Evolutionary conservation across 2,113 vertebrate genomes (phyloP), one percentile per base, ranked within the genome.

Genomic region (Silurus glanis): DNA sequence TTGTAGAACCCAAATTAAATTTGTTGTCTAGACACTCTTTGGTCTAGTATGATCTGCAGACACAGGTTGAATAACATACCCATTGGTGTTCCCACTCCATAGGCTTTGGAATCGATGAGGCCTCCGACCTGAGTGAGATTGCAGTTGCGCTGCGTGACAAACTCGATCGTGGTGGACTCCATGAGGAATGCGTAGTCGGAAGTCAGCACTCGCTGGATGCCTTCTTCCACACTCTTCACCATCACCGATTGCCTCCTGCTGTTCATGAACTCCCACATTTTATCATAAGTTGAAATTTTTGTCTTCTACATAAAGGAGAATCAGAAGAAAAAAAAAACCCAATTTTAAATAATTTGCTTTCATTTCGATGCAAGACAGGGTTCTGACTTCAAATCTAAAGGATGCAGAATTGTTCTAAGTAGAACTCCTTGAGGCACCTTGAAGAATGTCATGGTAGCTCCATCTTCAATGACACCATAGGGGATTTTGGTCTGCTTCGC

Each of bases 201-300:
- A 85, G 97, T 99, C 88, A 99, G 94, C 74, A 97, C 97, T 0
- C 97, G 95, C 87, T 98, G 97, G 92, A 99, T 99, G 9, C 98
- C 98, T 92, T 99, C 98, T 82, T 99, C 97, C 83, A 98, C 96
- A 49, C 96, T 97, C 94, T 98, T 98, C 85, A 99, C 97, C 91
- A 99, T 96, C 87, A 98, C 97, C 4, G 97, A 97, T 87, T 97
- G 97, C 83, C 96, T 96, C 86, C 97, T 95, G 95, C 97, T 99
- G 93, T 97, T 99, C 98, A 99, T 99, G 92, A 99, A 99, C 85
- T 98, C 97, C 98, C 98, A 99, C 98, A 99, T 99, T 95, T 99
- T 99, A 91, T 99, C 98, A 2, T 99, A 98, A 0, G 98, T 99
- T 80, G 98, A 98, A 91, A 99, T 99, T 95, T 98, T 99, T 25